Percentiles rank a stretch among this genome's conserved stretches.
Evolutionary conservation across 2,113 vertebrate species (phyloP).

Genomic region (Scomber scombrus): DNA sequence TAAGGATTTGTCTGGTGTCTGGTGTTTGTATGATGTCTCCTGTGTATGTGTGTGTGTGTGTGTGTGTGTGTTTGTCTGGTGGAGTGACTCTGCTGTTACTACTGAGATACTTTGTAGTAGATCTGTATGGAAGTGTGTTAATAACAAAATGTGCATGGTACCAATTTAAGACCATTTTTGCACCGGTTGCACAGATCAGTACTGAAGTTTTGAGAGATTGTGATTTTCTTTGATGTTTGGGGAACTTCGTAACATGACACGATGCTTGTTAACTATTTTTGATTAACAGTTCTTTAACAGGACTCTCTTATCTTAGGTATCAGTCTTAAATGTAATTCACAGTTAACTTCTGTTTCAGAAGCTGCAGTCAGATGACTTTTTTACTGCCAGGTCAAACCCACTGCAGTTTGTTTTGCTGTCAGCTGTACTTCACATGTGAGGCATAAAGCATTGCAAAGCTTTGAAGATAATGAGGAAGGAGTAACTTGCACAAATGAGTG

Average conservation of each 20-base stretch:
- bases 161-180: not conserved
- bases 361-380: not conserved
- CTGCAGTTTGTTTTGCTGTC: not conserved
- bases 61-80: constrained; percentile 7
- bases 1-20: not conserved
- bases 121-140: not conserved
- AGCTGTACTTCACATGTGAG: too few relatives aligned
- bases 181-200: not conserved
- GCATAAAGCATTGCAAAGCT: too few relatives aligned
- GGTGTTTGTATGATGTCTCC: not conserved
- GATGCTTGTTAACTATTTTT: not conserved
- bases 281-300: too few relatives aligned
- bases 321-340: too few relatives aligned
- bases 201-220: not conserved
- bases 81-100: not conserved
- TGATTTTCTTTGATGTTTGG: not conserved
- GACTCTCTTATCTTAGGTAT: too few relatives aligned
- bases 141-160: not conserved
- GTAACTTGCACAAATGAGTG: too few relatives aligned
- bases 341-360: not conserved
- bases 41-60: not conserved
- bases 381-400: not conserved
- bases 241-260: not conserved
- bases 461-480: too few relatives aligned
- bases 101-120: not conserved